A percentile compares a stretch with the other conserved stretches of the same genome.
Evolutionary conservation across 2,113 vertebrate genomes (phyloP).

Genomic region (Sterna hirundo): DNA sequence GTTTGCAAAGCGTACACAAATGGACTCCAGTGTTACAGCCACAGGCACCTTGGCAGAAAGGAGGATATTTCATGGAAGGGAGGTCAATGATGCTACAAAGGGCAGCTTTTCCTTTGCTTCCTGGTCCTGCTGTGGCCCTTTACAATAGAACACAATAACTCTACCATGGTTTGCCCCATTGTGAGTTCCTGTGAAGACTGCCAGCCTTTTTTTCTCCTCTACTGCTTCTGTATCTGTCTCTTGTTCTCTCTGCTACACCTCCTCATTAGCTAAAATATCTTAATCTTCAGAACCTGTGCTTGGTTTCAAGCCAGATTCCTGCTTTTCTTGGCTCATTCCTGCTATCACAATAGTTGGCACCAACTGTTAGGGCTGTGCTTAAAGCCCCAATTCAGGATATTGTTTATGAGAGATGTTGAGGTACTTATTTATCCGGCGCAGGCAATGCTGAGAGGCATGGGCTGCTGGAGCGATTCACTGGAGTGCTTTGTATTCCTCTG

Average conservation of each 20-base stretch:
- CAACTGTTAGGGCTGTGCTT: neutral
- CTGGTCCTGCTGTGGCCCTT: neutral
- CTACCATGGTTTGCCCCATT: neutral
- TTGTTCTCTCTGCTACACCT: neutral
- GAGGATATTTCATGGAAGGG: neutral
- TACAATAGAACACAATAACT: neutral
- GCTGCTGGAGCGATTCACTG: neutral
- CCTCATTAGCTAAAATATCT: conserved; percentile 18
- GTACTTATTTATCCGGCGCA: neutral
- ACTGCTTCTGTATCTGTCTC: neutral
- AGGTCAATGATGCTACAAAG: neutral
- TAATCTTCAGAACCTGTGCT: conserved; percentile 30
- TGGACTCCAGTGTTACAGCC: neutral
- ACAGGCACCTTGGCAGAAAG: neutral
- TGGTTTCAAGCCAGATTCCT: conserved; percentile 45
- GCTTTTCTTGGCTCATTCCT: conserved; percentile 14
- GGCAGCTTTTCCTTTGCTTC: neutral
- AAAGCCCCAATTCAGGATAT: neutral
- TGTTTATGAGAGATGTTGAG: neutral
- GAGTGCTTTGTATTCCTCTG: neutral
- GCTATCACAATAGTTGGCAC: conserved; percentile 22
- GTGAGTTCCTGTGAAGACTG: neutral
- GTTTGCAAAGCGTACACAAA: neutral
- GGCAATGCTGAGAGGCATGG: neutral
- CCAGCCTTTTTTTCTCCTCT: neutral